Evolutionary conservation across 2,113 vertebrate genomes (phyloP).

Genomic region (Paedocypris sp.): DNA sequence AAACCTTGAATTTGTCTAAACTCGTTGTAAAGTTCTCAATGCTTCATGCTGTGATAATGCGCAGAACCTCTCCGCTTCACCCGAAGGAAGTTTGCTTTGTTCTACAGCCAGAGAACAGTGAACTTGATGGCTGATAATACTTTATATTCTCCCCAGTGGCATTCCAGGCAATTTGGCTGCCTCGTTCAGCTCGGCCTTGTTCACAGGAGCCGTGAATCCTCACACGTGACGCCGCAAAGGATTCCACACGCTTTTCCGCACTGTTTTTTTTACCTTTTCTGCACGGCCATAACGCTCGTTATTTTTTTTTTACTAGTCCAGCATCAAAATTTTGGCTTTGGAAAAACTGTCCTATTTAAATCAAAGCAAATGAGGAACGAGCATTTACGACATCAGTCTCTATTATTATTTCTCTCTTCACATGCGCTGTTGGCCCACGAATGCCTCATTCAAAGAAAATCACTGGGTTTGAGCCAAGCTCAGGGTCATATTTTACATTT

Average conservation of each 20-base stretch:
- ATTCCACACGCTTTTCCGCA: too few species aligned
- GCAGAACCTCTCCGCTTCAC: not conserved
- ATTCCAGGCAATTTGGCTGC: not conserved
- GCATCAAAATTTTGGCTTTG: not conserved
- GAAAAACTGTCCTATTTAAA: not conserved
- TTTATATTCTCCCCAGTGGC: not conserved
- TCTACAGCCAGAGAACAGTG: not conserved
- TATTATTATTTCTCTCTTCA: constrained; percentile 11
- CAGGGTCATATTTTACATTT: constrained; percentile 9
- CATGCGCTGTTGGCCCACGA: constrained; percentile 13
- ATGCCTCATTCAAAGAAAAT: constrained; percentile 6
- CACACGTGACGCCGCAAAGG: too few species aligned
- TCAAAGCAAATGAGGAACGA: constrained; percentile 12
- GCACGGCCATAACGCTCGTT: not conserved
- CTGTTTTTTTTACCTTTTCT: not conserved
- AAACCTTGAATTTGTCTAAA: not conserved
- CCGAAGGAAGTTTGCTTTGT: not conserved
- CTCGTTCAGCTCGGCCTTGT: not conserved
- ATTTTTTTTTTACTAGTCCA: not conserved
- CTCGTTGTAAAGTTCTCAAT: not conserved
- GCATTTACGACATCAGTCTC: constrained; percentile 14
- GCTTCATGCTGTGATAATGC: not conserved
- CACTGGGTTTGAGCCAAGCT: constrained; percentile 7
- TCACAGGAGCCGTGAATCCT: too few species aligned
- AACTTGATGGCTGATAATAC: not conserved